A percentile compares a stretch with the other conserved stretches of the same genome.
These are phyloP conservation scores for Aplidium turbinatum DNA, from an alignment of 23 tunicate species.

Conservation along the genomic window DNA sequence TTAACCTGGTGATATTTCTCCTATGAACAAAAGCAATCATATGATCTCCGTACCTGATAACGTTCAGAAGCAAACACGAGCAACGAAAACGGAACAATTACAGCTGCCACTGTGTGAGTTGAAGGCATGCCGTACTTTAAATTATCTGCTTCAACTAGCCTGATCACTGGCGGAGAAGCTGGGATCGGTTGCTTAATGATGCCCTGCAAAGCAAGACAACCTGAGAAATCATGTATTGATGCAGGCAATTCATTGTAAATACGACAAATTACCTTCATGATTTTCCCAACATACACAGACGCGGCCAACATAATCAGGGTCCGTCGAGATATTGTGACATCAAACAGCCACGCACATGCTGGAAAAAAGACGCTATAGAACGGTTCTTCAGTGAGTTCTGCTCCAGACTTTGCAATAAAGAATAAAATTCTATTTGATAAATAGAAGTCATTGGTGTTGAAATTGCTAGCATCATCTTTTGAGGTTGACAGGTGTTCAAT, in stretches of 20 bases:
- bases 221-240: no score
- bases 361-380: constrained; percentile 84
- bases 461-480: background rate
- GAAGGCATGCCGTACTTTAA: constrained; percentile 97
- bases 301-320: constrained; percentile 48
- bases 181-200: constrained; percentile 67
- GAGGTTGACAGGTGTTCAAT: background rate
- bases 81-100: constrained; percentile 71
- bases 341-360: constrained; percentile 72
- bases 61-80: constrained; percentile 33
- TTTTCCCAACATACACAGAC: constrained; percentile 82
- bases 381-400: constrained; percentile 78
- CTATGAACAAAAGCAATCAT: no score
- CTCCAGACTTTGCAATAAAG: constrained; percentile 40
- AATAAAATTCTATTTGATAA: constrained; percentile 27
- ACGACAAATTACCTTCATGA: constrained; percentile 86
- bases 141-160: constrained; percentile 69
- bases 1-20: no score
- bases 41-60: constrained; percentile 80
- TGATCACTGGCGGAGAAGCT: constrained; percentile 77
- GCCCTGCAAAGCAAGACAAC: constrained; percentile 69
- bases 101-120: constrained; percentile 70
- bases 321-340: constrained; percentile 62
- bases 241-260: no score
- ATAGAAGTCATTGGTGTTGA: background rate